phyloP scores from a whole-genome alignment of 2,797 vertebrate species.

The Carduelis carduelis region DNA sequence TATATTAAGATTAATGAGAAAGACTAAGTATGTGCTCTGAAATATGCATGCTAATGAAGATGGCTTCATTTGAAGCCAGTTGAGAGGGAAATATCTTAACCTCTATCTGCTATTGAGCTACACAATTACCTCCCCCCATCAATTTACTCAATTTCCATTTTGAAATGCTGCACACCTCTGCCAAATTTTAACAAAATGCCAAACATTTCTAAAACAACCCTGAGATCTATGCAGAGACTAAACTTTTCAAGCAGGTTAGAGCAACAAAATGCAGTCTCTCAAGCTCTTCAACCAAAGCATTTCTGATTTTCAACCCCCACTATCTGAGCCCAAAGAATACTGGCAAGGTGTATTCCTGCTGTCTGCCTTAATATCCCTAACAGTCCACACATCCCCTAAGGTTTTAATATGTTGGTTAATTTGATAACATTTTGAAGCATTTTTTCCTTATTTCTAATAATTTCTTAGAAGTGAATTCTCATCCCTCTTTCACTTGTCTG shows the following conservation, averaged over 20 bases:
- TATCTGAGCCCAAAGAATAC: not conserved
- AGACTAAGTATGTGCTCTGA: not conserved
- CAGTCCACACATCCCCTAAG: not conserved
- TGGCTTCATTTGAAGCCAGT: rapidly evolving
- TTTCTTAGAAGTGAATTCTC: not conserved
- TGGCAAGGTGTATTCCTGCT: not conserved
- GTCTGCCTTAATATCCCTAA: not conserved
- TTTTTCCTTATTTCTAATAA: not conserved
- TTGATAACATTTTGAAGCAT: not conserved
- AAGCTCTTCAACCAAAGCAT: not conserved
- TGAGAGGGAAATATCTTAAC: not conserved
- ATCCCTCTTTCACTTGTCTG: not conserved
- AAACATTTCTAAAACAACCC: not conserved
- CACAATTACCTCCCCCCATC: not conserved
- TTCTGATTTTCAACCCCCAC: not conserved
- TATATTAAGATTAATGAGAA: not conserved
- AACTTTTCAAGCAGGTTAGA: not conserved
- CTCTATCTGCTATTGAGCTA: not conserved
- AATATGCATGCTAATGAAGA: not conserved
- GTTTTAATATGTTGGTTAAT: not conserved
- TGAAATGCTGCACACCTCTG: not conserved
- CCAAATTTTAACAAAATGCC: not conserved
- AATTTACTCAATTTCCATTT: not conserved
- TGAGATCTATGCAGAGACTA: rapidly evolving
- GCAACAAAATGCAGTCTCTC: not conserved